Conservation (phyloP, 2,888 invertebrate genomes). For the Coelopa pilipes region DNA sequence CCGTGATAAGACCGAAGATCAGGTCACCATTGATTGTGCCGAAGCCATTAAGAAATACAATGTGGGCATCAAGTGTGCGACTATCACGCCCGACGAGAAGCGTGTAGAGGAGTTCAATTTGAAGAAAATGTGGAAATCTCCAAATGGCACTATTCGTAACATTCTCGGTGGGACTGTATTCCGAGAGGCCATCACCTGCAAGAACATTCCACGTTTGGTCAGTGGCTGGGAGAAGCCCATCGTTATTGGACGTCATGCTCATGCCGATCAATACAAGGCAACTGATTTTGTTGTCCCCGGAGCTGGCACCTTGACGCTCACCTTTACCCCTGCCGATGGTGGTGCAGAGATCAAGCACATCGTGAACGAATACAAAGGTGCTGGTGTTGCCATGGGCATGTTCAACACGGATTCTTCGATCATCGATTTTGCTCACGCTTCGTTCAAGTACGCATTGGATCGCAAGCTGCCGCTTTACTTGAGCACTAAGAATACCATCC, state of each 20-base stretch:
- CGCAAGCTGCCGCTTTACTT: slow-evolving; percentile 90
- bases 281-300: slow-evolving; percentile 96
- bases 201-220: slow-evolving; percentile 95
- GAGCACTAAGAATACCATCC: slow-evolving; percentile 96
- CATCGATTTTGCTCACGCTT: slow-evolving; percentile 92
- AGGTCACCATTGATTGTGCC: slow-evolving; percentile 96
- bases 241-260: slow-evolving; percentile 97
- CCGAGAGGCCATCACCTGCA: slow-evolving; percentile 88
- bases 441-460: slow-evolving; percentile 88
- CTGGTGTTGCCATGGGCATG: slow-evolving; percentile 95
- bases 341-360: slow-evolving; percentile 74
- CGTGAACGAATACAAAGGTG: slow-evolving; percentile 86
- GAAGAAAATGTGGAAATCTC: slow-evolving; percentile 92
- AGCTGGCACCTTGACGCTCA: slow-evolving; percentile 86
- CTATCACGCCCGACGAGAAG: slow-evolving; percentile 97
- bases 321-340: slow-evolving; percentile 77
- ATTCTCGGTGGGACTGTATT: slow-evolving; percentile 82
- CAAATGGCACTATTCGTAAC: slow-evolving; percentile 89
- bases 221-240: slow-evolving; percentile 96
- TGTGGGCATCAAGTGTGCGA: slow-evolving; percentile 98
- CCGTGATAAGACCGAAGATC: slow-evolving; percentile 92
- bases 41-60: slow-evolving; percentile 96
- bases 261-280: slow-evolving; percentile 97
- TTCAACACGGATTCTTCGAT: slow-evolving; percentile 97
- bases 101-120: slow-evolving; percentile 91